Percentiles rank a stretch among this genome's conserved stretches.
Conservation (phyloP, 2,113 vertebrate genomes). For the Pitta sordida region DNA sequence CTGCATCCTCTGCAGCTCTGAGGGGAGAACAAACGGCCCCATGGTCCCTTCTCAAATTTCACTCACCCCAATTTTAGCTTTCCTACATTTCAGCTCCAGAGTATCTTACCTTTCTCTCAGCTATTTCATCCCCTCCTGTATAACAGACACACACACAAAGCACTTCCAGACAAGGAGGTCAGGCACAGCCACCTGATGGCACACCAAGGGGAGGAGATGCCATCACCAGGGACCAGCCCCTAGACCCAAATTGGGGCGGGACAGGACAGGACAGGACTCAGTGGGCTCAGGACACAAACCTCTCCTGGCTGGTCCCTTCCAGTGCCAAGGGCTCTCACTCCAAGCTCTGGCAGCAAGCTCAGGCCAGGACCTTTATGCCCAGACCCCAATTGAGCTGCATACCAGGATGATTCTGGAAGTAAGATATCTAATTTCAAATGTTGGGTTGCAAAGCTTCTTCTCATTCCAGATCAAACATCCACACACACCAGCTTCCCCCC, state of each 20-base stretch:
- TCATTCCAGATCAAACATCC: not conserved
- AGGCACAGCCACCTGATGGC: accelerated
- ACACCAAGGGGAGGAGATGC: not conserved
- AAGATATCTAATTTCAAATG: accelerated
- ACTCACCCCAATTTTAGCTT: not conserved
- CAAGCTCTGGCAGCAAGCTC: not conserved
- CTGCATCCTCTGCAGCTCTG: not conserved
- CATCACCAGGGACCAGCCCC: not conserved
- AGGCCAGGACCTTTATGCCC: accelerated
- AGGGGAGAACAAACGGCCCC: not conserved
- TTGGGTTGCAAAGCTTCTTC: not conserved
- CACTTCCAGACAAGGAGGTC: not conserved
- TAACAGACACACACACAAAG: not conserved
- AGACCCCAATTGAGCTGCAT: accelerated
- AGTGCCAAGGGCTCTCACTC: not conserved
- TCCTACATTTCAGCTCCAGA: not conserved
- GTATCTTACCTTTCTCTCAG: not conserved
- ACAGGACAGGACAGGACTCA: not conserved
- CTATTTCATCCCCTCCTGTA: not conserved
- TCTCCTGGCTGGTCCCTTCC: not conserved
- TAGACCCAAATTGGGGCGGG: not conserved
- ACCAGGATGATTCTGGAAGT: not conserved
- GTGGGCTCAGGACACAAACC: not conserved
- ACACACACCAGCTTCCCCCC: not conserved
- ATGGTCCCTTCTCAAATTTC: not conserved